A percentile compares a stretch with the other conserved stretches of the same genome.
Conservation (phyloP, 2,113 vertebrate species). For the Gracilinanus agilis region DNA sequence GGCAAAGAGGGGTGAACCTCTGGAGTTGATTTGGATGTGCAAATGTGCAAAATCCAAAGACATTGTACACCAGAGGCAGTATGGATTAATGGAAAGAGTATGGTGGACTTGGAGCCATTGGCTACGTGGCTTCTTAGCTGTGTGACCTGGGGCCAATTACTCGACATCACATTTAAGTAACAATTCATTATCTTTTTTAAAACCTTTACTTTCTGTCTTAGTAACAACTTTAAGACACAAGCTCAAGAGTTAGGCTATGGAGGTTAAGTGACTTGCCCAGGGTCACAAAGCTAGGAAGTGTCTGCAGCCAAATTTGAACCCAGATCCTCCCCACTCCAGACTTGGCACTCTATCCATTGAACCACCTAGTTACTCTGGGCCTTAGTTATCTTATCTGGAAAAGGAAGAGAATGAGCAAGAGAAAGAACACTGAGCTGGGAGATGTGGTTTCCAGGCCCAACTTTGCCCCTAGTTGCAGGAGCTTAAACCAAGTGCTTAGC, state of each 20-base stretch:
- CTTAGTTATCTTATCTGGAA: background rate
- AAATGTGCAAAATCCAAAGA: background rate
- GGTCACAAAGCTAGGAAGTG: too few relatives aligned
- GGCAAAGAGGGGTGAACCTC: background rate
- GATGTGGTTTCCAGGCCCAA: background rate
- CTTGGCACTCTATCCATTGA: too few relatives aligned
- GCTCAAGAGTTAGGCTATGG: too few relatives aligned
- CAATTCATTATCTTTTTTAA: too few relatives aligned
- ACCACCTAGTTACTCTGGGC: too few relatives aligned
- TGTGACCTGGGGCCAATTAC: background rate
- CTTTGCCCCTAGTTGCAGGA: background rate
- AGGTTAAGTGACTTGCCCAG: too few relatives aligned
- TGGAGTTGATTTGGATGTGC: background rate
- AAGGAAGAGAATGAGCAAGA: background rate
- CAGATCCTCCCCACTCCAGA: too few relatives aligned
- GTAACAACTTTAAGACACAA: too few relatives aligned
- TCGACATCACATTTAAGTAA: too few relatives aligned
- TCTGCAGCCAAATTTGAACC: too few relatives aligned
- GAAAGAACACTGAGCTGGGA: background rate
- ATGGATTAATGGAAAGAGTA: too few relatives aligned
- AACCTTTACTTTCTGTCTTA: too few relatives aligned
- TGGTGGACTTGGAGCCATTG: background rate
- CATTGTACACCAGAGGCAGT: background rate
- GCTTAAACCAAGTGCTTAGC: background rate
- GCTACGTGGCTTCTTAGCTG: rapidly evolving